These are phyloP conservation scores for Drosophila mojavensis DNA, from an alignment of 1,140 invertebrate species.

Conservation along the genomic window DNA sequence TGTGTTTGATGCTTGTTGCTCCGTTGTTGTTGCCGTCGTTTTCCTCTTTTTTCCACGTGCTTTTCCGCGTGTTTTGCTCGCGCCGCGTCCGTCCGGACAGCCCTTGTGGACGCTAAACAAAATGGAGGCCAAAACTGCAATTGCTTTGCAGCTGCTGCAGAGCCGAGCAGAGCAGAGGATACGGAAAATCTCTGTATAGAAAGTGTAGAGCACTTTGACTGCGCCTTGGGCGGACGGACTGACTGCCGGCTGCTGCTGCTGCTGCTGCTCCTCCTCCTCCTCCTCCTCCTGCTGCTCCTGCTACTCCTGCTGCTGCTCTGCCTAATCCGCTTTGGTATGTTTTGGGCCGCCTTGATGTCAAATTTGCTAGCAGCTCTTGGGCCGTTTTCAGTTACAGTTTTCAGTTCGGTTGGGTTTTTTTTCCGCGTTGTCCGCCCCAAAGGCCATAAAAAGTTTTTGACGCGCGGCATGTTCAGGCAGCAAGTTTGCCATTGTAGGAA, in stretches of 20 bases:
- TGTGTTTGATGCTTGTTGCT: constrained; percentile 32
- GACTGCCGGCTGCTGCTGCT: constrained; percentile 13
- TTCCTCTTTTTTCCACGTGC: constrained; percentile 34
- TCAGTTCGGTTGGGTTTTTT: background rate
- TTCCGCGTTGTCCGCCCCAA: constrained; percentile 2
- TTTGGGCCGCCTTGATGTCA: constrained; percentile 66
- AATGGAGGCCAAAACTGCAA: constrained; percentile 50
- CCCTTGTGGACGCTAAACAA: constrained; percentile 37
- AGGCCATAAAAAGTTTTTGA: constrained; percentile 71
- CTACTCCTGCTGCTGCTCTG: constrained; percentile 28
- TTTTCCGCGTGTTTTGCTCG: constrained; percentile 31
- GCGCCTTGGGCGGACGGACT: constrained; percentile 27
- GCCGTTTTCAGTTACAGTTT: constrained; percentile 48
- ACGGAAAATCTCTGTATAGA: constrained; percentile 30
- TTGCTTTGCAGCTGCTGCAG: constrained; percentile 28
- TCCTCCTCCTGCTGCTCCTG: constrained; percentile 9
- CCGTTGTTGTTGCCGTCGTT: constrained; percentile 3
- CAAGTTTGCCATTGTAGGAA: constrained; percentile 74
- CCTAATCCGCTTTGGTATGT: constrained; percentile 80
- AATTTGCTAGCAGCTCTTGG: constrained; percentile 68
- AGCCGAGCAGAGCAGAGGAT: background rate
- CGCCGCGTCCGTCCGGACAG: constrained; percentile 12
- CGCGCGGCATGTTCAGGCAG: constrained; percentile 69
- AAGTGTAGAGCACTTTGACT: constrained; percentile 33
- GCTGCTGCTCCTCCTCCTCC: constrained; percentile 16